Base-by-base conservation (phyloP, 1,140 invertebrate genomes). In the Musca vetustissima region DNA sequence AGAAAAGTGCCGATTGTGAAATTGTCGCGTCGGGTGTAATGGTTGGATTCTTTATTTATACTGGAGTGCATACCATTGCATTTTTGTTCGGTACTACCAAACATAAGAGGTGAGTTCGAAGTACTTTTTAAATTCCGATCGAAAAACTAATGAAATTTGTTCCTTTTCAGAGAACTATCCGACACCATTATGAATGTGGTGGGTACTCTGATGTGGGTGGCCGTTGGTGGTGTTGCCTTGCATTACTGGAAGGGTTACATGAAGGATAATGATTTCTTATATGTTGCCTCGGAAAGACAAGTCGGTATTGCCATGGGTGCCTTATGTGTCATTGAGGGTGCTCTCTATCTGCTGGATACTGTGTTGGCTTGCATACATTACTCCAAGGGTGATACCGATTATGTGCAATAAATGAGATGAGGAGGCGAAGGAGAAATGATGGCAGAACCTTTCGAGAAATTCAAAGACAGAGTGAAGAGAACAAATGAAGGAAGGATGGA, bases 211-310 rank as follows among this genome's bases (percentile, higher is more conserved):
- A 85, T 94, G 85, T 95, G 92, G 86, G 83, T 93, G 4, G 90
- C 91, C 0, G 90, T 94, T 4, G 93, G 92, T 1, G 93, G 90
- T 2, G 91, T 91, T 21, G 92, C 92, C 0, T 84, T 94, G 19
- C 92, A 95, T 82, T 95, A 94, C 82, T 95, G 93, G 93, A 88
- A 89, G 66, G 92, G 92, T 9, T 94, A 93, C 83, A 87, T 90
- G 78, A 85, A 87, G 17, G 91, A 92, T 73, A 87, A 92, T 74
- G 90, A 92, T 73, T 92, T 87, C 79, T 83, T 87, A 25, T 84
- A 87, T 55, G 86, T 90, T 1, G 85, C 86, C 28, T 86, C 89
- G 2, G 91, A 93, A 78, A 86, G 88, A 84, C 87, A 91, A 80
- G 90, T 91, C 47, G 93, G 93, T 69, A 80, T 95, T 50, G 91